phyloP scores from a whole-genome alignment of 2,888 invertebrate genomes.

The Onchidella celtica region DNA sequence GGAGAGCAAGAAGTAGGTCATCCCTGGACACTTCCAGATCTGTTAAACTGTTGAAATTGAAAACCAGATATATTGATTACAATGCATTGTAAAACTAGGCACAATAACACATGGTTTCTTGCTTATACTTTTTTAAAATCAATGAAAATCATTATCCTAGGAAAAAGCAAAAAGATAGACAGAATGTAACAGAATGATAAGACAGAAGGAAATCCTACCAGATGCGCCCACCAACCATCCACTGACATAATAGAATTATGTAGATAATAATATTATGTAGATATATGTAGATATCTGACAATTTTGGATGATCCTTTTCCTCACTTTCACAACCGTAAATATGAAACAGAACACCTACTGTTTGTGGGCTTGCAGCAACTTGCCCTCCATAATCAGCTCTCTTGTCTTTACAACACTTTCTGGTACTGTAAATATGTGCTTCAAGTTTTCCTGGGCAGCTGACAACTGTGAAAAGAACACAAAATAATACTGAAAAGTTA shows the following conservation, averaged over 20 bases:
- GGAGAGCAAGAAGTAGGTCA: conserved; percentile 95
- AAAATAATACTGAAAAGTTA: neutral
- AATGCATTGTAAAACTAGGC: neutral
- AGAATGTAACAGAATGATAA: too few relatives aligned
- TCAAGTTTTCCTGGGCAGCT: conserved; percentile 97
- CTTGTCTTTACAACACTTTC: conserved; percentile 97
- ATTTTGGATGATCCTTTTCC: too few relatives aligned
- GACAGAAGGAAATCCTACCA: too few relatives aligned
- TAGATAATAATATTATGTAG: too few relatives aligned
- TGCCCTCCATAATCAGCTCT: conserved; percentile 96
- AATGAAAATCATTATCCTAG: too few relatives aligned
- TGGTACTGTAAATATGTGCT: conserved; percentile 98
- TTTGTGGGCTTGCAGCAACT: conserved; percentile 96
- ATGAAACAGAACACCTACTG: conserved; percentile 78
- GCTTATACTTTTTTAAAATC: too few relatives aligned
- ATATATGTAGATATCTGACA: too few relatives aligned
- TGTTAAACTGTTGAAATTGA: conserved; percentile 89
- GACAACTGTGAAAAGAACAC: conserved; percentile 85
- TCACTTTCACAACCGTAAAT: too few relatives aligned
- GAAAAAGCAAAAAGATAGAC: too few relatives aligned
- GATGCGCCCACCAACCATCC: too few relatives aligned
- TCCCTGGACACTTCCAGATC: conserved; percentile 98
- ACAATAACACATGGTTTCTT: too few relatives aligned
- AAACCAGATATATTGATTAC: neutral
- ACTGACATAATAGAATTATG: too few relatives aligned